Evolutionary conservation across 2,797 vertebrate genomes (phyloP).

Genomic region (Xenentodon cancila): DNA sequence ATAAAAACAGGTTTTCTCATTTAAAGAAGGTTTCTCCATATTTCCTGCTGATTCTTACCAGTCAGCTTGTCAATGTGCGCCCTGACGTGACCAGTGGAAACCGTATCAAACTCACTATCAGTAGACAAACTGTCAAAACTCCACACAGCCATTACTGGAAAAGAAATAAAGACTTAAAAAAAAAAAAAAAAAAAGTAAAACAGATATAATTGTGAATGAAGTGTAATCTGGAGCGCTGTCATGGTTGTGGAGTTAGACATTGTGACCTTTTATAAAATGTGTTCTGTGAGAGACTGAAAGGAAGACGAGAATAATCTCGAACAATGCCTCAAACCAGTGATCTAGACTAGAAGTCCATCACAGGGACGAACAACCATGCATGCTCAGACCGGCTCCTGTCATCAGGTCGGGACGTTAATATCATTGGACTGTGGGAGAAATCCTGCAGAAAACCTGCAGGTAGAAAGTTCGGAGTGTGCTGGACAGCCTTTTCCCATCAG

Average conservation of each 20-base stretch:
- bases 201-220: no score
- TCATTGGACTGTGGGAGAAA: no score
- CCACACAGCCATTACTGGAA: conserved; percentile 67
- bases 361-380: no score
- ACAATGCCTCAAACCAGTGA: no score
- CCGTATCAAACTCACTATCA: conserved; percentile 81
- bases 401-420: not conserved
- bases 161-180: not conserved
- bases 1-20: not conserved
- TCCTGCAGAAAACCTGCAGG: not conserved
- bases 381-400: not conserved
- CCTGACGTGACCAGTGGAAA: conserved; percentile 67
- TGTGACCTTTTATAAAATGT: no score
- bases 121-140: conserved; percentile 77
- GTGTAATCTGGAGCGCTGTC: no score
- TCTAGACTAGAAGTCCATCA: no score
- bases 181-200: no score
- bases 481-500: conserved; percentile 5
- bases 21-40: not conserved
- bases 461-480: not conserved
- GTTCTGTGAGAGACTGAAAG: no score
- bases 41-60: conserved; percentile 52
- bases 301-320: no score
- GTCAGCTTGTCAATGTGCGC: conserved; percentile 60
- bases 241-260: no score